phyloP scores from a whole-genome alignment of 2,113 vertebrate species.

The Macaca nemestrina region DNA sequence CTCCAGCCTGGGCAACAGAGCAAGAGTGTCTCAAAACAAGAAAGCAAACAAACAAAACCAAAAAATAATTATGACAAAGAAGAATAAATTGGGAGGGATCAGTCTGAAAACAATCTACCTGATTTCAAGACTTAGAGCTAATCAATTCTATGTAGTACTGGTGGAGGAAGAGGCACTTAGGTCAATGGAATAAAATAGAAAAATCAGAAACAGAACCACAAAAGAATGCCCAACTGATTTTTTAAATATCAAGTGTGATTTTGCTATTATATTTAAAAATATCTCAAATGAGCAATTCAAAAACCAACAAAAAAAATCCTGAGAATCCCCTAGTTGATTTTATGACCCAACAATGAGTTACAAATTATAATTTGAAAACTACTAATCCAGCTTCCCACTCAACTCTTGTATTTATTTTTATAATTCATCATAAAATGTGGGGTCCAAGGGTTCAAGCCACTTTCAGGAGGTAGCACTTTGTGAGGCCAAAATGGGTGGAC shows the following conservation, averaged over 20 bases:
- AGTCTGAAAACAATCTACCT: background rate
- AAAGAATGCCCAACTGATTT: background rate
- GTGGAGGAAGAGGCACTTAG: background rate
- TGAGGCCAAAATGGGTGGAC: too few relatives aligned
- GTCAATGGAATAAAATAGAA: background rate
- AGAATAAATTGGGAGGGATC: background rate
- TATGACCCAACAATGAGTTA: background rate
- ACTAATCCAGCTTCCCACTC: background rate
- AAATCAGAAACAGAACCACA: background rate
- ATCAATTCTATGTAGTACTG: background rate
- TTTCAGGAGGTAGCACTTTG: background rate
- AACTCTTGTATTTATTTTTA: background rate
- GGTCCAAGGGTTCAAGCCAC: background rate
- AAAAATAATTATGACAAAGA: background rate
- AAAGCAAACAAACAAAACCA: too few relatives aligned
- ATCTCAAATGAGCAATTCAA: background rate
- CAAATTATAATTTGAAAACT: background rate
- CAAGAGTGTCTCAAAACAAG: too few relatives aligned
- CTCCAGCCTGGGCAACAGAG: too few relatives aligned
- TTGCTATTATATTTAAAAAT: background rate
- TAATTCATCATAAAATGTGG: background rate
- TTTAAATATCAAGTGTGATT: background rate
- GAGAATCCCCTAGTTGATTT: background rate
- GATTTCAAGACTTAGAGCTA: background rate
- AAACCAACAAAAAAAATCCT: background rate